phyloP scores from a whole-genome alignment of 2,113 vertebrate genomes.

The Herpetotheres cachinnans region DNA sequence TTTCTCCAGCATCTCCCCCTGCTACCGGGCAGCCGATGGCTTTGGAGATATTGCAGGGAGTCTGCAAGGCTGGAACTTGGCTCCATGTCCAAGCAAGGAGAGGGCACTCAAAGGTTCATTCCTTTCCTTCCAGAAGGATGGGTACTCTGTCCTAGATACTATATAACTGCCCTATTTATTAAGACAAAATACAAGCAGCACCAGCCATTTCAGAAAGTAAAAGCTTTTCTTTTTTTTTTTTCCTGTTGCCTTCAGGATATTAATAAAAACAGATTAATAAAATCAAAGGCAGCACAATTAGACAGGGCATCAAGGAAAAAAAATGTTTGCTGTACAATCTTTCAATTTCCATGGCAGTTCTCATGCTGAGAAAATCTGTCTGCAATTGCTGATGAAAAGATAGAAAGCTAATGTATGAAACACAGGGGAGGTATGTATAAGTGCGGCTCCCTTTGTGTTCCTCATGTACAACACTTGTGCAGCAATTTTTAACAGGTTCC shows the following conservation, averaged over 20 bases:
- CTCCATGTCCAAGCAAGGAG: rapidly evolving
- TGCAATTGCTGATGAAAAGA: slow-evolving; percentile 51
- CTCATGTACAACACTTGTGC: background rate
- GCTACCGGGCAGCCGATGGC: background rate
- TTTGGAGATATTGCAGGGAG: background rate
- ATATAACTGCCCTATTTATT: rapidly evolving
- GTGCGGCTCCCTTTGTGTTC: background rate
- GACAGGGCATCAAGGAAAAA: slow-evolving; percentile 41
- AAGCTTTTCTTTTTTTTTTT: background rate
- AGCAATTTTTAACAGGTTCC: background rate
- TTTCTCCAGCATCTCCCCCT: background rate
- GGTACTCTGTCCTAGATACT: background rate
- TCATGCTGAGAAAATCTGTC: slow-evolving; percentile 67
- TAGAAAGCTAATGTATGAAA: slow-evolving; percentile 33
- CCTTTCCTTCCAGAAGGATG: background rate
- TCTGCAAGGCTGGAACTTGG: background rate
- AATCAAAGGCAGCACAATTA: slow-evolving; percentile 59
- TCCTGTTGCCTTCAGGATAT: slow-evolving; percentile 62
- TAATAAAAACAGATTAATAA: slow-evolving; percentile 73
- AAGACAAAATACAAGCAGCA: background rate
- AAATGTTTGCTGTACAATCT: slow-evolving; percentile 49
- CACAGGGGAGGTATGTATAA: background rate
- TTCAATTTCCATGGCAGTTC: slow-evolving; percentile 62
- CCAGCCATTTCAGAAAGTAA: slow-evolving; percentile 7
- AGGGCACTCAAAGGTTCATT: background rate